Evolutionary conservation across 1,140 invertebrate genomes (phyloP).

Genomic region (Drosophila sproati): DNA sequence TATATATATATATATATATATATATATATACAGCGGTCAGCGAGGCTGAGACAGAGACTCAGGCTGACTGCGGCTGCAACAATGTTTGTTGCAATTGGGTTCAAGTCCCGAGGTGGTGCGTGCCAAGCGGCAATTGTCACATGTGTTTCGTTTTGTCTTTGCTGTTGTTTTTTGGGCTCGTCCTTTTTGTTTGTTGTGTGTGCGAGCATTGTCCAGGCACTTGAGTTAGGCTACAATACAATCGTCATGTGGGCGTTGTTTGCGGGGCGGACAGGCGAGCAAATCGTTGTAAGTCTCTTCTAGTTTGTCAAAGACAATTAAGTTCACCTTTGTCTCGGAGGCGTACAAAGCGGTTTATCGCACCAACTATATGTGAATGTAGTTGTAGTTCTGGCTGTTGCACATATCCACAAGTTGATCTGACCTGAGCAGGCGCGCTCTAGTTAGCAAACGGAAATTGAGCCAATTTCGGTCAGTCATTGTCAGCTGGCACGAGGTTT

Average conservation of each 20-base stretch:
- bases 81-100: neutral
- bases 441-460: constrained; percentile 64
- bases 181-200: constrained; percentile 7
- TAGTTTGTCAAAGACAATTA: constrained; percentile 73
- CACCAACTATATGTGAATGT: neutral
- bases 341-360: constrained; percentile 63
- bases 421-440: constrained; percentile 33
- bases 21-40: constrained; percentile 21
- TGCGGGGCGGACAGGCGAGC: constrained; percentile 47
- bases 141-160: constrained; percentile 42
- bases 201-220: constrained; percentile 42
- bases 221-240: constrained; percentile 36
- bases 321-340: constrained; percentile 47
- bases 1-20: constrained; percentile 28
- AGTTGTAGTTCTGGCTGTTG: constrained; percentile 4
- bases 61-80: neutral
- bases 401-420: constrained; percentile 5
- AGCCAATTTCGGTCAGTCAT: constrained; percentile 56
- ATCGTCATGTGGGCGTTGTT: constrained; percentile 39
- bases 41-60: constrained; percentile 3
- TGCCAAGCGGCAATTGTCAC: constrained; percentile 69
- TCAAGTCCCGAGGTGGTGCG: constrained; percentile 39
- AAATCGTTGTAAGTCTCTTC: constrained; percentile 58
- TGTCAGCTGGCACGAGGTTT: constrained; percentile 35
- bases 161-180: constrained; percentile 23